These are phyloP conservation scores for Arothron firmamentum DNA, from an alignment of 2,113 vertebrate genomes.

Conservation along the genomic window DNA sequence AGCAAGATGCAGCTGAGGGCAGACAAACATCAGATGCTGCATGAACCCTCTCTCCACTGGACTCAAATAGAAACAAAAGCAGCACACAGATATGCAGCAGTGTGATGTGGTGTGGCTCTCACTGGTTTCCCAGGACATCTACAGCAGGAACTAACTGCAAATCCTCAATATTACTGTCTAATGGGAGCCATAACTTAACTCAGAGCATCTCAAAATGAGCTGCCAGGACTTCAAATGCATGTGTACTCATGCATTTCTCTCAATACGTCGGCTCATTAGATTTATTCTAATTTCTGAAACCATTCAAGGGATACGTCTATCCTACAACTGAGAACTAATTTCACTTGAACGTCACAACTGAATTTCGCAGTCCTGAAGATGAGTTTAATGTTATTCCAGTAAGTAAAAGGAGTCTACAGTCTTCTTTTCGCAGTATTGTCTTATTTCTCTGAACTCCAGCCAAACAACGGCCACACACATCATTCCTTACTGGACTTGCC, in stretches of 20 bases:
- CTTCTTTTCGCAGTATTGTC: too few relatives aligned
- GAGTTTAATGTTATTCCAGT: too few relatives aligned
- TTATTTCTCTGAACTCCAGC: too few relatives aligned
- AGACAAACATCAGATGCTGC: constrained; percentile 9
- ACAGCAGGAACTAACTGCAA: neutral
- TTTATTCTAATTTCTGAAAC: neutral
- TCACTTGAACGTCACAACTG: neutral
- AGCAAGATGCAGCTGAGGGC: constrained; percentile 17
- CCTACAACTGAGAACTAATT: neutral
- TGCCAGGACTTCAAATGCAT: neutral
- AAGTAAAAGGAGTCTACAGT: too few relatives aligned
- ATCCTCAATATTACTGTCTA: constrained; percentile 4
- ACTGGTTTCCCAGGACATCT: constrained; percentile 1
- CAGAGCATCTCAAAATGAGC: neutral
- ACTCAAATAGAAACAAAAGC: neutral
- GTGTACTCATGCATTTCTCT: neutral
- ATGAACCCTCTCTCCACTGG: constrained; percentile 20
- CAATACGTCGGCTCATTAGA: neutral
- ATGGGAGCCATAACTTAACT: neutral
- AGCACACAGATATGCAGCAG: constrained; percentile 1
- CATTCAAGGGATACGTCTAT: neutral
- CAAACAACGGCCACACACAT: neutral
- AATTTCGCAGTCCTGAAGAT: too few relatives aligned
- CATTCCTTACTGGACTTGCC: neutral
- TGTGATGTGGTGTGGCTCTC: neutral